Percentiles rank a stretch among this genome's conserved stretches.
Conservation (phyloP, 2,888 invertebrate genomes). For the Pammene aurita region DNA sequence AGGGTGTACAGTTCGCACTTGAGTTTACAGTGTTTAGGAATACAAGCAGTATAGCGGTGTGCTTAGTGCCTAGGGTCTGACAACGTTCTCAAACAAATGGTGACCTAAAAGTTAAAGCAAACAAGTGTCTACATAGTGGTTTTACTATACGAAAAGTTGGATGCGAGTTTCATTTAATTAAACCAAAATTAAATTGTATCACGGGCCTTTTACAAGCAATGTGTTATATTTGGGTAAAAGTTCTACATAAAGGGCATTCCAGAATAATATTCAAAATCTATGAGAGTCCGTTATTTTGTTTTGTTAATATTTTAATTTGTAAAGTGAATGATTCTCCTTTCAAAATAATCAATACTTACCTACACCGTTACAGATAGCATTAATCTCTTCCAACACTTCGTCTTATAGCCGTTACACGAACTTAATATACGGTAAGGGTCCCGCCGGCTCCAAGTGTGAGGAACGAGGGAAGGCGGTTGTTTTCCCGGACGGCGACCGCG, state of each 20-base stretch:
- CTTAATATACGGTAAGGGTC: constrained; percentile 44
- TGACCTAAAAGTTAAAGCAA: constrained; percentile 17
- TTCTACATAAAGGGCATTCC: too few relatives aligned
- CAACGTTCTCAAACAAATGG: constrained; percentile 19
- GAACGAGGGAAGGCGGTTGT: constrained; percentile 60
- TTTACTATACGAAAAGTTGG: background rate
- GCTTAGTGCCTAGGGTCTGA: constrained; percentile 22
- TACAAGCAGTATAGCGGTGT: constrained; percentile 15
- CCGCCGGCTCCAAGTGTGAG: constrained; percentile 47
- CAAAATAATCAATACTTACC: background rate
- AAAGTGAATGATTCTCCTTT: background rate
- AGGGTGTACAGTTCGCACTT: constrained; percentile 50
- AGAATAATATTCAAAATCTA: too few relatives aligned
- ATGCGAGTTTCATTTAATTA: background rate
- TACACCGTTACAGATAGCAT: background rate
- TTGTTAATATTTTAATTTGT: background rate
- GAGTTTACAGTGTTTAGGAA: constrained; percentile 34
- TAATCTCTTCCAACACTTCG: constrained; percentile 6
- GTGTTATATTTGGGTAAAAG: background rate
- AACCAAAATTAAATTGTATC: background rate
- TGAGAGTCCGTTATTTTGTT: too few relatives aligned
- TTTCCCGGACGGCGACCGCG: constrained; percentile 46
- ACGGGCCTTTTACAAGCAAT: background rate
- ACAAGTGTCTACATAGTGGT: background rate
- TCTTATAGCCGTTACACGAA: constrained; percentile 20